Evolutionary conservation across 2,888 invertebrate genomes (phyloP), one percentile per base, ranked within the genome.

Genomic region (Amaurobius ferox): DNA sequence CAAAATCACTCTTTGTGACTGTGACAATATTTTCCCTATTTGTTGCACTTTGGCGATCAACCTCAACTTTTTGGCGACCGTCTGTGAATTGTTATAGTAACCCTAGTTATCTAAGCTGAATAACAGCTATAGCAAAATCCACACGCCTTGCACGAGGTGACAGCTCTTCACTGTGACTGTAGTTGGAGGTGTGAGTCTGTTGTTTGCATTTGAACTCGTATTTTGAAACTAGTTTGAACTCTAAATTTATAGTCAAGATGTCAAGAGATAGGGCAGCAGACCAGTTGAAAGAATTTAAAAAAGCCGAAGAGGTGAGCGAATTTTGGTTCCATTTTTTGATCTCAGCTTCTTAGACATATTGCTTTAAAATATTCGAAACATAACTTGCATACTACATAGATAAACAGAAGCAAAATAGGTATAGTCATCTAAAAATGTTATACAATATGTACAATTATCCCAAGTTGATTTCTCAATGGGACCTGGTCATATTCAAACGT

Each of bases 231-330:
- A 66, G 29, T 66, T 66, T 29, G 28, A 29, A 30, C 28, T 11
- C n/a, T 66, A 26, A n/a, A 35, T 29, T 5, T 5, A n/a, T 11
- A 23, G 13, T n/a, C 40, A 85, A 71, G 11, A 86, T 86, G 86
- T 62, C 86, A 0, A 76, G 88, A 70, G 88, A 88, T 48, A 87
- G 79, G 28, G 88, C 88, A 29, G 72, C 86, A 0, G 88, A 88
- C 11, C 86, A 88, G 16, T 61, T 87, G 16, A 79, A 35, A 28
- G 76, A 64, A 39, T 88, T 64, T 35, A 87, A 86, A 64, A 79
- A 87, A 29, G 39, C 44, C 1, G 77, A 74, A 40, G 67, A 83
- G 40, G 83, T 81, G 66, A 19, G n/a, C n/a, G 0, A 9, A 6
- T 44, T 66, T 16, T 29, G 1, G 11, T 0, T 30, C 16, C 32